Evolutionary conservation across 1,140 invertebrate genomes (phyloP).

Genomic region (Melanaphis sacchari): DNA sequence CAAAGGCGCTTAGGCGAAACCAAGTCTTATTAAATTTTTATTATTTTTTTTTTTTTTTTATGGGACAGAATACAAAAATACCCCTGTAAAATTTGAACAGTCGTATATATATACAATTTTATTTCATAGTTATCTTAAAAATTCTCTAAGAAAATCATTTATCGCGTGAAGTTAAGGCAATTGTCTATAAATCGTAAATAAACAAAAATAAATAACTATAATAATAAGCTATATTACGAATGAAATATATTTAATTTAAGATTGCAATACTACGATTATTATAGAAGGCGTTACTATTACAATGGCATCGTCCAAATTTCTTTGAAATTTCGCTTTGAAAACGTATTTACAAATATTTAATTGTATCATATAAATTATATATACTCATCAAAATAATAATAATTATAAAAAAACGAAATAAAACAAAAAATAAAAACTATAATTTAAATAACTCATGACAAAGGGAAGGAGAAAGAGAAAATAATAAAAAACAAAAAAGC

Average conservation of each 20-base stretch:
- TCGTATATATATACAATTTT: slow-evolving; percentile 46
- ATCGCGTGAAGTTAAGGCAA: neutral
- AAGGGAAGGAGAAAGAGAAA: neutral
- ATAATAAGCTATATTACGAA: neutral
- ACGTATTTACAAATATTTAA: neutral
- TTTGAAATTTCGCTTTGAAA: neutral
- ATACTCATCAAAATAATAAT: neutral
- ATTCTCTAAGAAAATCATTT: slow-evolving; percentile 1
- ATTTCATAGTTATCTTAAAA: slow-evolving; percentile 21
- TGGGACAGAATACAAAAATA: slow-evolving; percentile 56
- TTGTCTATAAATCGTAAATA: neutral
- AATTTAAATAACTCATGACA: neutral
- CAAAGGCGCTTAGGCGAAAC: slow-evolving; percentile 46
- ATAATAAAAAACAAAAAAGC: neutral
- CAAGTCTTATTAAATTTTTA: slow-evolving; percentile 43
- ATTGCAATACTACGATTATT: neutral
- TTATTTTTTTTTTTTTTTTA: slow-evolving; percentile 19
- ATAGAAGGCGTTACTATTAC: neutral
- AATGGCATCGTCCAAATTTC: neutral
- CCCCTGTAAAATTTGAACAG: slow-evolving; percentile 56
- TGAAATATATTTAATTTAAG: neutral
- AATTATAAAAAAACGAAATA: neutral
- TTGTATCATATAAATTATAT: neutral
- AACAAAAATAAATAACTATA: neutral
- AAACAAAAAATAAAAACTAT: neutral